These are phyloP conservation scores for Anneissia japonica DNA, from an alignment of 35 echinoderm and acorn worm genomes.

Conservation along the genomic window DNA sequence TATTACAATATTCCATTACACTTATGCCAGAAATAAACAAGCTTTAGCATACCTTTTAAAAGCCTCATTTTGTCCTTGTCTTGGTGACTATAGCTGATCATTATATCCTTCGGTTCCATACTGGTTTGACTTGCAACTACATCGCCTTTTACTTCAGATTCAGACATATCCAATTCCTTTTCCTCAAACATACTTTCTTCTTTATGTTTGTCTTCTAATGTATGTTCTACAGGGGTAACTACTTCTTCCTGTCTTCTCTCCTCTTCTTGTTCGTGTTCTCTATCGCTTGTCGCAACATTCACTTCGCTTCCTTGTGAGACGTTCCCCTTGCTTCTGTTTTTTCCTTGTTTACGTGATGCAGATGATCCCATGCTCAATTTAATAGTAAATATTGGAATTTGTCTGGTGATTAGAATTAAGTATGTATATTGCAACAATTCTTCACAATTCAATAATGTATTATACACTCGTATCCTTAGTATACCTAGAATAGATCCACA, in stretches of 20 bases:
- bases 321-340: no score
- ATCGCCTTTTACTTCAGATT: not conserved
- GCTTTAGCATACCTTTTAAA: slow-evolving; percentile 43
- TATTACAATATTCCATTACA: not conserved
- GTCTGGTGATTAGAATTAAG: no score
- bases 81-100: slow-evolving; percentile 94
- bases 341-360: no score
- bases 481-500: no score
- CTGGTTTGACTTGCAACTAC: slow-evolving; percentile 8
- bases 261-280: not conserved
- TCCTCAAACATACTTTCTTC: not conserved
- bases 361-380: no score
- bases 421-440: no score
- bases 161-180: not conserved
- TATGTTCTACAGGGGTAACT: not conserved
- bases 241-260: not conserved
- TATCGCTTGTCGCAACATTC: not conserved
- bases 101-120: slow-evolving; percentile 82
- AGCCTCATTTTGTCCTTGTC: slow-evolving; percentile 82
- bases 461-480: no score
- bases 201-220: not conserved
- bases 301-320: not conserved
- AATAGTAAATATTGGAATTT: no score
- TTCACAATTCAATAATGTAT: no score
- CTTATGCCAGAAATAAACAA: not conserved